Evolutionary conservation across 2,888 invertebrate genomes (phyloP).

Genomic region (Agonopterix heracliana): DNA sequence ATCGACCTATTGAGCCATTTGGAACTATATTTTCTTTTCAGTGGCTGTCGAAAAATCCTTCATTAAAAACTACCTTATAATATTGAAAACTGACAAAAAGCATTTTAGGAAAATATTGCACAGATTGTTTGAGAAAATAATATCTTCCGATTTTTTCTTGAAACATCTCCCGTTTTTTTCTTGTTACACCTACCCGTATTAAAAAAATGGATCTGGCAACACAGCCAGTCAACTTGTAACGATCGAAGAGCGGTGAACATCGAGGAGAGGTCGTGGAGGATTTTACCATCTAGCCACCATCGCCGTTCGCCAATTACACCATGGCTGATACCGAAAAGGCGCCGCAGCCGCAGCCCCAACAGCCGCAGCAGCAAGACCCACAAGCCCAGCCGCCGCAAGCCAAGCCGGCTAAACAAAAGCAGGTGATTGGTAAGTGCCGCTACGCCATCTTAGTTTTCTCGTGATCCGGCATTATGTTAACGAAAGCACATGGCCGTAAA

Average conservation of each 20-base stretch:
- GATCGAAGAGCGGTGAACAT: conserved; percentile 81
- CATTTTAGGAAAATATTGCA: too few species aligned
- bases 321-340: conserved; percentile 98
- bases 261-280: conserved; percentile 86
- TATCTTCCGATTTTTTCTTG: too few species aligned
- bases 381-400: conserved; percentile 77
- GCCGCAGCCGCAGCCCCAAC: conserved; percentile 80
- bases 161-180: too few species aligned
- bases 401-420: conserved; percentile 86
- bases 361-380: conserved; percentile 80
- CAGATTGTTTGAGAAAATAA: too few species aligned
- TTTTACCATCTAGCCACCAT: conserved; percentile 82
- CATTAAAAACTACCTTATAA: too few species aligned
- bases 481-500: conserved; percentile 58
- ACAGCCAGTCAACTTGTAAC: background rate
- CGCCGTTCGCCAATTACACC: conserved; percentile 87
- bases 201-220: background rate
- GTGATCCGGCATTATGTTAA: conserved; percentile 49
- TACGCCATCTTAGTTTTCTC: conserved; percentile 68
- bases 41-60: too few species aligned
- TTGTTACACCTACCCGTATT: too few species aligned
- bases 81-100: too few species aligned
- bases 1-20: too few species aligned
- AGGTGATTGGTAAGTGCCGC: conserved; percentile 87
- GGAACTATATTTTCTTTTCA: too few species aligned